Conservation (phyloP, 2,797 vertebrate genomes). For the Zenarchopterus dispar region DNA sequence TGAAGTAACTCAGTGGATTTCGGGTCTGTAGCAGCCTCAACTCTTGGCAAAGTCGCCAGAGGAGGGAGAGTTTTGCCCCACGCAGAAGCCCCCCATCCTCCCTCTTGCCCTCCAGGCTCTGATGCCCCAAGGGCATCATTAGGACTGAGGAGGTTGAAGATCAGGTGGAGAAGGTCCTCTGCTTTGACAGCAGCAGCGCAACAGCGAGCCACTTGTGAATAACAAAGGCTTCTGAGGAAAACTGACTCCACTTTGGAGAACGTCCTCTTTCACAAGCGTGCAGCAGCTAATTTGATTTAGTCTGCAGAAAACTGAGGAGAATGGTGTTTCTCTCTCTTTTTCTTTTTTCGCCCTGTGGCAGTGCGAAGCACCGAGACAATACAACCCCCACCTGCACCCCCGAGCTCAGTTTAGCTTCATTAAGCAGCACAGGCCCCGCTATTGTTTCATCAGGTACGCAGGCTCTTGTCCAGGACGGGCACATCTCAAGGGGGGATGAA, state of each 20-base stretch:
- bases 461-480: constrained; percentile 58
- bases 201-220: constrained; percentile 70
- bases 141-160: constrained; percentile 61
- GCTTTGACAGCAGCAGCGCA: constrained; percentile 59
- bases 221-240: constrained; percentile 55
- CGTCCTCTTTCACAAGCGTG: constrained; percentile 61
- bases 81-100: constrained; percentile 58
- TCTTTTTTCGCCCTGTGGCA: constrained; percentile 41
- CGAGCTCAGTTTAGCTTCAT: constrained; percentile 45
- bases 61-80: constrained; percentile 32
- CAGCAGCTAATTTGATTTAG: constrained; percentile 82
- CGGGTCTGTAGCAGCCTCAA: background rate
- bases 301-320: constrained; percentile 74
- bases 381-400: constrained; percentile 34
- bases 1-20: constrained; percentile 13
- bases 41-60: constrained; percentile 38
- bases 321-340: constrained; percentile 26
- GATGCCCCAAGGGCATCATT: constrained; percentile 78
- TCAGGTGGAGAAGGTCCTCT: constrained; percentile 56
- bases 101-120: constrained; percentile 69
- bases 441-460: constrained; percentile 77
- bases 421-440: constrained; percentile 46
- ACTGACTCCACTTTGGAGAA: constrained; percentile 51
- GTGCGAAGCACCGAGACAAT: constrained; percentile 63
- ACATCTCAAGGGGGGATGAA: constrained; percentile 64